Base-by-base conservation (phyloP, 1,140 invertebrate genomes). In the Ostrea denselamellosa region DNA sequence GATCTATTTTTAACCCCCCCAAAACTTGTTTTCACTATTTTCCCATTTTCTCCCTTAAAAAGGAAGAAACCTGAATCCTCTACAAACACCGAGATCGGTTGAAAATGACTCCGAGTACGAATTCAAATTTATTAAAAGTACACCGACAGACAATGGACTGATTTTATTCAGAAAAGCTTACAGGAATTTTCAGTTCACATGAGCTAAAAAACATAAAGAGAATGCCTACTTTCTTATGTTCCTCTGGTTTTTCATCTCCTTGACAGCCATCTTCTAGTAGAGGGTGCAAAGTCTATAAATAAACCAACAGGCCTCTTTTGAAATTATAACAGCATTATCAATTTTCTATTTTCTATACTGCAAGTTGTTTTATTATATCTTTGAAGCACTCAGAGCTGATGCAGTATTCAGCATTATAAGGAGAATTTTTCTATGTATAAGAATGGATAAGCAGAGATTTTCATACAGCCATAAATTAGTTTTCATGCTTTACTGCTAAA, bases 191-290 rank as follows among this genome's bases (percentile, higher is more conserved):
- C n/a, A 7, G 0, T n/a, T 62, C 56, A 19, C 14, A 14, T 62
- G 14, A 62, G 56, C 56, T 19, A 62, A 62, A 34, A 51, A 9
- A 12, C 12, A n/a, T 83, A 12, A 19, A 44, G 9, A 17, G 56
- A 68, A 51, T 44, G 14, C 52, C 44, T 71, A 89, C 86, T 83
- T 93, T 93, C 84, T 90, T 92, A 77, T 90, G 87, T 4, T 89
- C 91, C 56, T 90, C 88, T 86, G 91, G 89, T 54, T 86, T 65
- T 83, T 93, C 92, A 85, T 93, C 89, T 17, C 90, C 91, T 86
- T 89, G 58, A 89, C 91, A 94, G 22, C 93, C 93, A 87, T 93
- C 92, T 84, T 94, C 93, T 28, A 94, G 83, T 54, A 94, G 85
- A 19, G 93, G 93, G 86, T 94, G 93, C 25, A 94, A 89, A 22